phyloP scores from a whole-genome alignment of 2,113 vertebrate species.

The Equus quagga region DNA sequence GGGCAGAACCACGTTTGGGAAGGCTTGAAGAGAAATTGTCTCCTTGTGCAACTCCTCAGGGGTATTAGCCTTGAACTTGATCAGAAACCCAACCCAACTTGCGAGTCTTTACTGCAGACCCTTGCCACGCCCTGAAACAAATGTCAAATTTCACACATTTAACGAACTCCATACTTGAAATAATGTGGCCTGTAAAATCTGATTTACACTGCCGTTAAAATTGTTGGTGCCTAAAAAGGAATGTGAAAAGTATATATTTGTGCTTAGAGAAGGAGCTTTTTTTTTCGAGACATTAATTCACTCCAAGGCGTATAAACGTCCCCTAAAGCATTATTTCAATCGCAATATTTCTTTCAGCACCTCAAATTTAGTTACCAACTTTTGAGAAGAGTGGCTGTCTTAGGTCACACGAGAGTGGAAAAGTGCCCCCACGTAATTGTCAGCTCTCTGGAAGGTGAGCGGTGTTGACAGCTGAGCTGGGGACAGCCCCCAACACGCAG shows the following conservation, averaged over 20 bases:
- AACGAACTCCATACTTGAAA: slow-evolving; percentile 90
- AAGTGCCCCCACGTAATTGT: slow-evolving; percentile 43
- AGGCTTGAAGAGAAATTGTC: not conserved
- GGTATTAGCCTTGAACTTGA: slow-evolving; percentile 63
- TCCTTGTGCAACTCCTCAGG: not conserved
- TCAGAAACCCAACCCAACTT: slow-evolving; percentile 83
- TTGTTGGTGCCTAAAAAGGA: slow-evolving; percentile 81
- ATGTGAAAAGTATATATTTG: slow-evolving; percentile 82
- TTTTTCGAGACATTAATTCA: slow-evolving; percentile 81
- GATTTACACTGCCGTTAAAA: slow-evolving; percentile 88
- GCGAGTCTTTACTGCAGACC: slow-evolving; percentile 83
- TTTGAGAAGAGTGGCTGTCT: slow-evolving; percentile 68
- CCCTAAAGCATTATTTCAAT: slow-evolving; percentile 83
- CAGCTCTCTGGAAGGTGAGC: slow-evolving; percentile 52
- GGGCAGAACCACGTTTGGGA: not conserved
- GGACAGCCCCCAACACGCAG: slow-evolving; percentile 73
- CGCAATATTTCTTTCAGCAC: slow-evolving; percentile 89
- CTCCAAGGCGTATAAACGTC: slow-evolving; percentile 77
- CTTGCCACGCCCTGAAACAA: slow-evolving; percentile 85
- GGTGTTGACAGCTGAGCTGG: slow-evolving; percentile 69
- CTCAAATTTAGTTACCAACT: slow-evolving; percentile 82
- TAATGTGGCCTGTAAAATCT: slow-evolving; percentile 88
- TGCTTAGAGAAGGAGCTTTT: slow-evolving; percentile 70
- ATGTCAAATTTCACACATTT: slow-evolving; percentile 89
- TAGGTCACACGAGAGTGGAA: slow-evolving; percentile 63